These are phyloP conservation scores for Chrysaora quinquecirrha DNA, from an alignment of 30 jellyfish, hydroid and myxozoan genomes.

Conservation along the genomic window DNA sequence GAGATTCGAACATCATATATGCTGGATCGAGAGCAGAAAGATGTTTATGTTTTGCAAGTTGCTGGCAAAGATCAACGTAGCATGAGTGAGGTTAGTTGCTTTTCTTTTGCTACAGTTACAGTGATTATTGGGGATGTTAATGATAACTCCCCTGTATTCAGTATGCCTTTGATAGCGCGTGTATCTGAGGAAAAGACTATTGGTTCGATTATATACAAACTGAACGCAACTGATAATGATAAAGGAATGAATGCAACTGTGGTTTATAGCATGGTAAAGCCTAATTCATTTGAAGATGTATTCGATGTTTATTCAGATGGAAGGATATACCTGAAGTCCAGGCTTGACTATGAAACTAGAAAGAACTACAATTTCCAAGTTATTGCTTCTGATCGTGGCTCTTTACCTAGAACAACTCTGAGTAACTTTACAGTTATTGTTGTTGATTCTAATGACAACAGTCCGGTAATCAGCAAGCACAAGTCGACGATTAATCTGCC, in stretches of 20 bases:
- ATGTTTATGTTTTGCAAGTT: conserved; percentile 27
- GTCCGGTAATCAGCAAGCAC: conserved; percentile 58
- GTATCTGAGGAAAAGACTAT: conserved; percentile 54
- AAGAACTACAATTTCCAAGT: conserved; percentile 48
- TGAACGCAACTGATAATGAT: conserved; percentile 73
- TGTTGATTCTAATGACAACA: conserved; percentile 63
- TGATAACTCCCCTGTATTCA: conserved; percentile 80
- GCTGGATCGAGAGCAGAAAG: conserved; percentile 68
- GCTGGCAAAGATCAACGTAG: conserved; percentile 52
- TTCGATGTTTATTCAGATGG: conserved; percentile 64
- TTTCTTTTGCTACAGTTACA: conserved; percentile 38
- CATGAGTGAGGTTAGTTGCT: conserved; percentile 16
- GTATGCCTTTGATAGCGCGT: conserved; percentile 3
- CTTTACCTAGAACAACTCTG: conserved; percentile 45
- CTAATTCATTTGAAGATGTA: conserved; percentile 4
- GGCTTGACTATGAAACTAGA: conserved; percentile 59
- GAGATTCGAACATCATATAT: conserved; percentile 21
- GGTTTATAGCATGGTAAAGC: conserved; percentile 7
- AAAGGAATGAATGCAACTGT: conserved; percentile 49
- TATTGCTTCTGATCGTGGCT: conserved; percentile 64
- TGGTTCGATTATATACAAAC: conserved; percentile 49
- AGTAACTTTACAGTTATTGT: conserved; percentile 53
- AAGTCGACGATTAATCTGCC: conserved; percentile 35
- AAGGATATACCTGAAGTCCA: conserved; percentile 33
- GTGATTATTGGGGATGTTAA: conserved; percentile 78